Conservation (phyloP, 2,797 vertebrate genomes). For the Crax fasciolata region DNA sequence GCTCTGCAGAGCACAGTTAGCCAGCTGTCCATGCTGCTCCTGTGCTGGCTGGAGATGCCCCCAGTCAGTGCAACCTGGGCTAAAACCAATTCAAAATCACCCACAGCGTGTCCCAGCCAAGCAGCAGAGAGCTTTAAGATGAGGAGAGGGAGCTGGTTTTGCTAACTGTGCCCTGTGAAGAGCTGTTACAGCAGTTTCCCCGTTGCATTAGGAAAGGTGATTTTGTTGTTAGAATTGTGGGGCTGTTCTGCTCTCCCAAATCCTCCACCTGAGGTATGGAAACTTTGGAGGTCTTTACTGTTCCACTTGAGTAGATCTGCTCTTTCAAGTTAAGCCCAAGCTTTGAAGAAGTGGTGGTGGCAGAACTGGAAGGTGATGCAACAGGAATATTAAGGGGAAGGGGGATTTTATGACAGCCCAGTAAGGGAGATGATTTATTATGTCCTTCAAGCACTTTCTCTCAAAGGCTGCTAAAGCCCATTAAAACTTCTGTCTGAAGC, state of each 20-base stretch:
- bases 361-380: background rate
- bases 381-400: conserved; percentile 50
- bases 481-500: conserved; percentile 38
- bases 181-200: background rate
- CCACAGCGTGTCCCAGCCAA: background rate
- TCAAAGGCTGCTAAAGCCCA: conserved; percentile 46
- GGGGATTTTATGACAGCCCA: conserved; percentile 43
- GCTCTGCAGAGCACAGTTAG: background rate
- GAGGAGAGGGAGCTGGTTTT: background rate
- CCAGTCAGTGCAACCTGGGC: background rate
- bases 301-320: background rate
- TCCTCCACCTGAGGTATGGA: background rate
- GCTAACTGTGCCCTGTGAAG: fast-evolving
- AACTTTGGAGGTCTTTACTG: background rate
- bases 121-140: background rate
- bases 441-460: conserved; percentile 44
- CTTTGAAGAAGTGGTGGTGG: background rate
- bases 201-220: background rate
- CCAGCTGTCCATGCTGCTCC: background rate
- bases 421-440: conserved; percentile 44
- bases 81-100: background rate
- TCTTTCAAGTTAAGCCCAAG: background rate
- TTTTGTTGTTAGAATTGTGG: background rate
- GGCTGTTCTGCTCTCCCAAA: background rate
- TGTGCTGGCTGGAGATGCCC: background rate